Base-by-base conservation (phyloP, 2,113 vertebrate genomes). In the Semnornis frantzii region DNA sequence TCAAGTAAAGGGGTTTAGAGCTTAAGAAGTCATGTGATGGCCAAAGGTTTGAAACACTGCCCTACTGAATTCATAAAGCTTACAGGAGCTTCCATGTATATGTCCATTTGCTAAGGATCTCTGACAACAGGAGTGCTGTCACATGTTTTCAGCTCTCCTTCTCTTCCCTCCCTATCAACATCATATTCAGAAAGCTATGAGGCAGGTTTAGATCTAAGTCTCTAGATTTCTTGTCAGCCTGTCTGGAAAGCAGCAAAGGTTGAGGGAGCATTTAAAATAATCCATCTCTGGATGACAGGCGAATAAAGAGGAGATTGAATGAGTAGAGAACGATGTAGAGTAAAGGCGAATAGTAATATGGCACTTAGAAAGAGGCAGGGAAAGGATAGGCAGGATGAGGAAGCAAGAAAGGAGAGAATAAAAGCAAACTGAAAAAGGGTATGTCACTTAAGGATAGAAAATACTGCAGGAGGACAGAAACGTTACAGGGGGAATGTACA, bases 191-290 rank as follows among this genome's bases (percentile, higher is more conserved):
- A 90, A 85, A 69, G 76, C 85, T 94, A 13, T 82, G 92, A 92
- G 72, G 88, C 80, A 84, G 81, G 69, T 90, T 95, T 76, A 93
- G 93, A 92, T 83, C 87, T 85, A 68, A 90, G 79, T 44, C 88
- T 83, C 90, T 65, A 82, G 73, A 78, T 93, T 93, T 93, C 80
- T 92, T 95, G 85, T 88, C 90, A 95, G 66, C 65, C 74, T 92
- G 81, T 93, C 92, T 92, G 81, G 74, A 82, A 92, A 75, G 81
- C 84, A 93, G 86, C 63, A 86, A 10, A 92, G 86, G 86, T 94
- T 92, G 94, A 94, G 74, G 74, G 39, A 92, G 86, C 90, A 90
- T 92, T 96, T 96, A 94, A 93, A 95, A 93, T 92, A 89, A 94
- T 96, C 94, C 84, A 64, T 92, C 60, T 86, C 66, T 79, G 89